Percentiles rank a stretch among this genome's conserved stretches.
phyloP scores from a whole-genome alignment of 2,113 vertebrate species.

The Symphodus melops region DNA sequence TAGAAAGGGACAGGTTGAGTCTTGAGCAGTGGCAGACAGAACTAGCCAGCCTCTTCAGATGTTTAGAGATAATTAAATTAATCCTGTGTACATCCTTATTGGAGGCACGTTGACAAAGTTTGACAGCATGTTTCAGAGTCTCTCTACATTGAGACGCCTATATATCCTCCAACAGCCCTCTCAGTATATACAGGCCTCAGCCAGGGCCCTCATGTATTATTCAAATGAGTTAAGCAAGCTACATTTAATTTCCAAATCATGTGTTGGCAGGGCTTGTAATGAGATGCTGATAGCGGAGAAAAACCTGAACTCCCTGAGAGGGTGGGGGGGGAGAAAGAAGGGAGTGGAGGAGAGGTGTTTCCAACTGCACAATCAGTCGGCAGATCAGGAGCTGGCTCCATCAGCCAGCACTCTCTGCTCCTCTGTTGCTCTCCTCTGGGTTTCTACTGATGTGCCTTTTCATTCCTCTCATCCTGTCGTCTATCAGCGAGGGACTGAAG shows the following conservation, averaged over 20 bases:
- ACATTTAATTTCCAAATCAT: constrained; percentile 77
- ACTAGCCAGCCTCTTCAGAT: background rate
- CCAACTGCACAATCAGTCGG: constrained; percentile 29
- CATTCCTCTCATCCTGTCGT: constrained; percentile 32
- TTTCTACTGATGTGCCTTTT: constrained; percentile 31
- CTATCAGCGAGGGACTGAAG: background rate
- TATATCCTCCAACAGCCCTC: background rate
- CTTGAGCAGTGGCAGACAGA: background rate
- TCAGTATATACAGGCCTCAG: constrained; percentile 1
- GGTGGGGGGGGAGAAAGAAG: background rate
- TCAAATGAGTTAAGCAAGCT: constrained; percentile 70
- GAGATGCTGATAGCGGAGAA: constrained; percentile 72
- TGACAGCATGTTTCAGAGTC: background rate
- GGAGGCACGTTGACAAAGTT: background rate
- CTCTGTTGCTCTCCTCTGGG: constrained; percentile 5
- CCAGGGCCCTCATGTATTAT: constrained; percentile 66
- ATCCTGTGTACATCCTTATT: background rate
- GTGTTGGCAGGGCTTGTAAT: constrained; percentile 70
- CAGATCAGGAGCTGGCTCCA: constrained; percentile 41
- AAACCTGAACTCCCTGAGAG: constrained; percentile 49
- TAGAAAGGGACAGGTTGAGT: background rate
- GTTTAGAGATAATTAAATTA: background rate
- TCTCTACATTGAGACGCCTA: background rate
- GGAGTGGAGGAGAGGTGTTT: constrained; percentile 1
- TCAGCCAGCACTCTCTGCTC: constrained; percentile 13